Base-by-base conservation (phyloP, 2,113 vertebrate species). In the Scophthalmus maximus region DNA sequence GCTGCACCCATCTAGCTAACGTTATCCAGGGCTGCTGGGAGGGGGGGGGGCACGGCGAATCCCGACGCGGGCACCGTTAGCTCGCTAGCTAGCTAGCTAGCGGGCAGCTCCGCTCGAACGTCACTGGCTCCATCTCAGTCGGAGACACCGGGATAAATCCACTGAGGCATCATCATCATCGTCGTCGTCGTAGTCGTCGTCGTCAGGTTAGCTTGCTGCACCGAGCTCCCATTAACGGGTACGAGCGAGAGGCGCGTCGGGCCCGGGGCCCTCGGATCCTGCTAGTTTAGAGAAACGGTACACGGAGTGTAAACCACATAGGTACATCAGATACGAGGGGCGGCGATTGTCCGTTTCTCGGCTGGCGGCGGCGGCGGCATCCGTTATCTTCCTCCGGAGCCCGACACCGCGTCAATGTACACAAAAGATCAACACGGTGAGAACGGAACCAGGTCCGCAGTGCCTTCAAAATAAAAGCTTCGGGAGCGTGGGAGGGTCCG, bases 81-180 rank as follows among this genome's bases (percentile, higher is more conserved):
- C 85, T 76, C 40, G 85, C 85, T 86, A 83, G 76, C 85, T 84
- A 55, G 76, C 85, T 84, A 51, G 84, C 85, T 50, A 76, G 85
- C 87, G 69, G 78, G 85, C 85, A 60, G 62, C 80, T 86, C 85
- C 87, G 36, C 50, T 78, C 47, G 53, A 78, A 60, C 74, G 76
- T 75, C 76, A 72, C 81, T 69, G 89, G 84, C 70, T 82, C 86
- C 89, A 90, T 93, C 89, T 92, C 91, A 89, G 79, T 72, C 81
- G 23, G 60, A 86, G 81, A 82, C 82, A 66, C 85, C 76, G 76
- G 89, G 89, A 86, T 88, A 75, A 90, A 68, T 88, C 84, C 91
- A 70, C 68, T 29, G 79, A 83, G 80, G 84, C 88, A 87, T 63
- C 89, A 82, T 85, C 84, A 69, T 79, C 83, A 64, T 62, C 80